A percentile compares a stretch with the other conserved stretches of the same genome.
phyloP scores from a whole-genome alignment of 2,113 vertebrate species.

The Marmota monax region DNA sequence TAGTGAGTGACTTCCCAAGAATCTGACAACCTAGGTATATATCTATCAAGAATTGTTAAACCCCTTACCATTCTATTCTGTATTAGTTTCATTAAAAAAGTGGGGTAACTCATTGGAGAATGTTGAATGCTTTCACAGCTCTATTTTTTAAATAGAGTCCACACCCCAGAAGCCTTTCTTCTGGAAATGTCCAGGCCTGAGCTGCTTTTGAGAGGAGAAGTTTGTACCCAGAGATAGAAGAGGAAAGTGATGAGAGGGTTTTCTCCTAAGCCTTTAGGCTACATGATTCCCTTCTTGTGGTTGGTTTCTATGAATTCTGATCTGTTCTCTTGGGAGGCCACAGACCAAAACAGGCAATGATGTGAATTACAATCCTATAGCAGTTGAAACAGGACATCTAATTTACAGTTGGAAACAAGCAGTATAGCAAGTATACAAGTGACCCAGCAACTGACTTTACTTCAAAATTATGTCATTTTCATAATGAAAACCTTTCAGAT shows the following conservation, averaged over 20 bases:
- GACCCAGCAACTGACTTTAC: not conserved
- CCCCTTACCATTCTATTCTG: not conserved
- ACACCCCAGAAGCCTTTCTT: not conserved
- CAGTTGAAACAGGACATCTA: not conserved
- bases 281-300: not conserved
- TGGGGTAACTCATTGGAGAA: not conserved
- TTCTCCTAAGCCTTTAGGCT: not conserved
- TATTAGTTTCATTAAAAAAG: not conserved
- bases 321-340: not conserved
- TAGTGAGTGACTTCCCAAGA: not conserved
- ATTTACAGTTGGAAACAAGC: not conserved
- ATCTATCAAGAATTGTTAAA: not conserved
- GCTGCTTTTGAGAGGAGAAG: not conserved
- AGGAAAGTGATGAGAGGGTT: not conserved
- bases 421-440: not conserved
- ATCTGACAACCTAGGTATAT: not conserved
- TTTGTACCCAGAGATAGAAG: not conserved
- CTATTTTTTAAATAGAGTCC: not conserved
- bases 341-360: not conserved
- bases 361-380: not conserved
- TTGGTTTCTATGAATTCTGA: not conserved
- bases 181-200: not conserved
- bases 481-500: not conserved
- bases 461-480: not conserved
- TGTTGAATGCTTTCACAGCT: not conserved